Evolutionary conservation across 2,113 vertebrate genomes (phyloP), one percentile per base, ranked within the genome.

Genomic region (Xenotilapia caudafasciata): DNA sequence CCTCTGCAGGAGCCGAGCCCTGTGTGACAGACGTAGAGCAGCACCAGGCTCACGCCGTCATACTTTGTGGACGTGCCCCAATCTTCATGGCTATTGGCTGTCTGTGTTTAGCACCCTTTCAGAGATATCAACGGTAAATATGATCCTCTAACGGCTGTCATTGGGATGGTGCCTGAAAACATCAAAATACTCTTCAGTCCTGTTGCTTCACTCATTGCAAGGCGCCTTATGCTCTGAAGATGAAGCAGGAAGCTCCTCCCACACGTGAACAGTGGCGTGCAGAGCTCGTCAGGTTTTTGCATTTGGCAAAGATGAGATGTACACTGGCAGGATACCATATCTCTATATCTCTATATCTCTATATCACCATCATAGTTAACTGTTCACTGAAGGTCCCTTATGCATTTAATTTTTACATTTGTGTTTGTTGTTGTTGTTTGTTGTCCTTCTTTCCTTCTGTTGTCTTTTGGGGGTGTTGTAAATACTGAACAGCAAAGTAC

Each of bases 251-350:
- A 33, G 56, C 56, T 60, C 28, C 56, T 60, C 56, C 28, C 56
- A 4, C 28, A 10, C 9, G 3, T 19, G 15, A 60, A 19, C 28
- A 33, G 28, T 33, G 28, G 56, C 15, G 4, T 33, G 56, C 56
- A 60, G 56, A 19, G 56, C 28, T 2, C 9, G 5, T 19, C 9
- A 33, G 56, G 5, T 60, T 60, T 60, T 60, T 60, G 28, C 15
- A 60, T 60, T 33, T 33, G 9, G 23, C 2, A 28, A 60, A 60
- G 56, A 60, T 33, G 28, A 33, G 56, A 19, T 60, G 1, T 4
- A 60, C 28, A 60, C 28, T 17, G 56, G 56, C 56, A 60, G 56
- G 26, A 10, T 17, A 0, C 0, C 0, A 17, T 54, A 21, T 33
- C 28, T 10, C 15, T 33, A 60, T 33, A 19, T 33, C 28, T 4